Base-by-base conservation (phyloP, 1,140 invertebrate genomes). In the Latrodectus geometricus region DNA sequence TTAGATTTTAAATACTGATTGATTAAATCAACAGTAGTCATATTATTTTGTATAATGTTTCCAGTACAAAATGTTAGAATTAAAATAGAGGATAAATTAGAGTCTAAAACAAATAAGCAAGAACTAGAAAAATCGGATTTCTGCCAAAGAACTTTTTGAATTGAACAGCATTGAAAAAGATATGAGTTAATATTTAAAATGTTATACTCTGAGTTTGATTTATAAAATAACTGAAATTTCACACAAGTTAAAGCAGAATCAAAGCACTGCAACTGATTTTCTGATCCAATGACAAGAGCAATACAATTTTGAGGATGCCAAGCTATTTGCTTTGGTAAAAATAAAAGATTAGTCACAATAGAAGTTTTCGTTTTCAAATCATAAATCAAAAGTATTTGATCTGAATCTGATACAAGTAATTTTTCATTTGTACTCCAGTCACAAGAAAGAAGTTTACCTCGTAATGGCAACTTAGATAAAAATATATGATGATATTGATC, bases 1-100 rank as follows among this genome's bases (percentile, higher is more conserved):
- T 86, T 66, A 49, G 35, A 76, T 68, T 88, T 87, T 35, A 88
- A 20, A 81, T 89, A 89, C 54, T 88, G 70, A 70, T 73, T 79
- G 65, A 82, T 88, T 12, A 89, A 49, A 50, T 70, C 73, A 35
- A 68, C 61, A 17, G 66, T 35, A 70, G 79, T 50, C 5, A 87
- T 7, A 70, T 49, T 54, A 65, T 72, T 76, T 23, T 21, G 69
- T 17, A 23, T 82, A 61, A 87, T 82, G n/a, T 61, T 21, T 9
- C 86, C 86, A 69, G 75, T 69, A 50, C 78, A 74, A 65, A 87
- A 82, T 48, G 75, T 87, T 17, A 87, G 17, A 65, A 87, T 20
- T 9, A 82, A 15, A 66, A 87, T 69, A 35, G 79, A 50, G 15
- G 68, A 72, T 61, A 66, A 20, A 23, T 87, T 65, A 35, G 77